Evolutionary conservation across 37 sponge, comb jelly and placozoan species (phyloP).

Genomic region (Hormiphora californensis): DNA sequence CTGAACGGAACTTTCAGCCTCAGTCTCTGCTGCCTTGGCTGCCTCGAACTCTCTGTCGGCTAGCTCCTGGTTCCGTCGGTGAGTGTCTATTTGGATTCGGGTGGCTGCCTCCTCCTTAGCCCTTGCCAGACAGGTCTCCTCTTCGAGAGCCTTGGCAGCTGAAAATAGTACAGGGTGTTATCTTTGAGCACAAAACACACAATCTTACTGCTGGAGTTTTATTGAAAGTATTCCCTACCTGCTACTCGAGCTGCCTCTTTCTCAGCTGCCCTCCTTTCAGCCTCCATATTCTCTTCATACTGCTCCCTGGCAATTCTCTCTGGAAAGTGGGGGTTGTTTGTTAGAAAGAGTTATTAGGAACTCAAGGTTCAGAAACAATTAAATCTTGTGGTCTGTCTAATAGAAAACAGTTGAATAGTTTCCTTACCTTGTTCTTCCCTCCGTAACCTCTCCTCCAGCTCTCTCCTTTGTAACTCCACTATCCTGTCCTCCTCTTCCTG

Average conservation of each 20-base stretch:
- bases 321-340: background rate
- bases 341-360: too few relatives aligned
- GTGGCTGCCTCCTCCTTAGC: constrained; percentile 35
- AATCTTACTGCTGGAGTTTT: too few relatives aligned
- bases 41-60: constrained; percentile 36
- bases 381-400: background rate
- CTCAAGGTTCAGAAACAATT: too few relatives aligned
- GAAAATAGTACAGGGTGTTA: too few relatives aligned
- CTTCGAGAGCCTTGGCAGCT: constrained; percentile 17
- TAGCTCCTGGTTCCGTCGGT: constrained; percentile 1
- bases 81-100: background rate
- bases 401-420: background rate
- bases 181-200: too few relatives aligned
- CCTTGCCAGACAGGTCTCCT: background rate
- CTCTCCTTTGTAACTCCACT: constrained; percentile 1
- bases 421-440: constrained; percentile 45
- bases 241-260: constrained; percentile 43
- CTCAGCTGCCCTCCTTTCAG: constrained; percentile 45
- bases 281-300: constrained; percentile 20
- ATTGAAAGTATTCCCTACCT: too few relatives aligned
- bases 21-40: constrained; percentile 27
- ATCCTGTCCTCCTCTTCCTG: constrained; percentile 40
- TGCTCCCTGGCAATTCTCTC: background rate
- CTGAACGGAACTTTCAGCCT: background rate
- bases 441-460: background rate